Base-by-base conservation (phyloP, 2,797 vertebrate genomes). In the Epinephelus awoara region DNA sequence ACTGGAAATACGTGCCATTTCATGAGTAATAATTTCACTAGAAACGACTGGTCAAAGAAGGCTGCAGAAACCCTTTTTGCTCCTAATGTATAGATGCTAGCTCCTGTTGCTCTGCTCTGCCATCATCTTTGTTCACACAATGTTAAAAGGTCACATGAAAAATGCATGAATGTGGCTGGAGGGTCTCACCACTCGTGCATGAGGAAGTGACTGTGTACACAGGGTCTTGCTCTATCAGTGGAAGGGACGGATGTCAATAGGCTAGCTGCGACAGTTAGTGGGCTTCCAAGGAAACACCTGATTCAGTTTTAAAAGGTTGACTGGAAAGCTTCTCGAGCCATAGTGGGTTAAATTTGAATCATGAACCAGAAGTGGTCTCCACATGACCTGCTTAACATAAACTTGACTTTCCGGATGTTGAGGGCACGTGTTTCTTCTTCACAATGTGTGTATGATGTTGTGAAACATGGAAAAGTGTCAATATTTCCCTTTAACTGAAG, bases 101-200 rank as follows among this genome's bases (percentile, higher is more conserved):
- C 69, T 87, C 86, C 83, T 90, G 87, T 91, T 90, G 80, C 85
- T 89, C 83, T 89, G 83, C 83, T 88, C 79, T 76, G 84, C 86
- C 82, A 86, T 94, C 88, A 92, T 93, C 90, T 85, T 88, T 93
- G 91, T 87, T 92, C 90, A 89, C 87, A 91, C 89, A 86, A 87
- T 91, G 92, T 92, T 89, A 83, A 95, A 95, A 95, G 94, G 94
- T 94, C 94, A 93, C 91, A 94, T 95, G 89, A 95, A 95, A 94
- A 93, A 95, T 95, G 92, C 89, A 95, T 95, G 88, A 93, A 70
- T 57, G 77, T 88, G 87, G 84, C 87, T 87, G 64, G 73, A 90
- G 86, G 80, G 88, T 89, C 80, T 92, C 79, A 87, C 81, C 69
- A 80, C 82, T 89, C 70, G 64, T 88, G 89, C 86, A 85, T 80